phyloP scores from a whole-genome alignment of 2,797 vertebrate genomes.

The Tarsius wallacei region DNA sequence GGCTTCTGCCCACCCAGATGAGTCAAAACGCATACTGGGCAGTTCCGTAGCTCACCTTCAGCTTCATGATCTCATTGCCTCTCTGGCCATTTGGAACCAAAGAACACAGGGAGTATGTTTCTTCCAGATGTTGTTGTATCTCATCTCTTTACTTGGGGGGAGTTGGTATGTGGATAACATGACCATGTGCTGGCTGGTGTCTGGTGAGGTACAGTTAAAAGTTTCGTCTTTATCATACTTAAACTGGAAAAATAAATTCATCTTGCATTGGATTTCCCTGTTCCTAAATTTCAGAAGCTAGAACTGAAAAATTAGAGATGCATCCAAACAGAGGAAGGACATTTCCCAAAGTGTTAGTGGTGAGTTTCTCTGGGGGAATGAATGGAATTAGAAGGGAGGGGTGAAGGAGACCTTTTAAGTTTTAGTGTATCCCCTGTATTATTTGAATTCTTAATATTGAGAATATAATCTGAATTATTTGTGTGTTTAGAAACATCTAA shows the following conservation, averaged over 20 bases:
- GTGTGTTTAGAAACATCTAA: conserved; percentile 8
- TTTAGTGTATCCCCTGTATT: background rate
- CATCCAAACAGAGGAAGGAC: background rate
- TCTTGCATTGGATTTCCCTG: background rate
- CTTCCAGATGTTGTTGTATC: conserved; percentile 12
- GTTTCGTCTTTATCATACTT: background rate
- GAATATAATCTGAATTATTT: conserved; percentile 13
- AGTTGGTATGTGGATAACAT: background rate
- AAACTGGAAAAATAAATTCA: conserved; percentile 6
- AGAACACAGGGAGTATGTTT: background rate
- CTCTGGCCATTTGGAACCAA: background rate
- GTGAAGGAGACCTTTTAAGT: background rate
- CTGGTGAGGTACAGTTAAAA: background rate
- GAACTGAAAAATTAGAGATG: conserved; percentile 30
- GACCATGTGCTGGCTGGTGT: background rate
- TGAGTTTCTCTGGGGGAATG: conserved; percentile 2
- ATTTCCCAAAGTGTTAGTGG: background rate
- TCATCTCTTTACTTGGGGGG: background rate
- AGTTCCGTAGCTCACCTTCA: background rate
- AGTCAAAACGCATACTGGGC: background rate
- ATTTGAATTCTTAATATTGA: conserved; percentile 1
- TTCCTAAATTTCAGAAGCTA: conserved; percentile 2
- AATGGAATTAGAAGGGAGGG: background rate
- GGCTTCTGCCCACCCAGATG: background rate
- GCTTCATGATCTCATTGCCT: background rate